Conservation (phyloP, 2,113 vertebrate species). For the Chaetodon auriga region DNA sequence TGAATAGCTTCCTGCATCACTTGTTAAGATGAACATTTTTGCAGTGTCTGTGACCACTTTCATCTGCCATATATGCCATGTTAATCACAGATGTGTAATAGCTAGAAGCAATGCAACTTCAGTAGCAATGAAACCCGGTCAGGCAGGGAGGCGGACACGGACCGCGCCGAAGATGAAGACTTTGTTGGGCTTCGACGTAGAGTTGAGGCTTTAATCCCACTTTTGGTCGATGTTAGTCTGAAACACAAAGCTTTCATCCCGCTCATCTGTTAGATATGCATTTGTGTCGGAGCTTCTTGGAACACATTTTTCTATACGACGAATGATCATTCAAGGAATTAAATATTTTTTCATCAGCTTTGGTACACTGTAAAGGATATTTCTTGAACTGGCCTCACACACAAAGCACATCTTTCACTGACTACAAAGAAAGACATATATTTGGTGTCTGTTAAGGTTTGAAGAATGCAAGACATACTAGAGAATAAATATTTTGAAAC, state of each 20-base stretch:
- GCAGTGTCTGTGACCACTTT: slow-evolving; percentile 34
- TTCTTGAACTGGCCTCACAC: slow-evolving; percentile 68
- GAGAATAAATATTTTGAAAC: slow-evolving; percentile 78
- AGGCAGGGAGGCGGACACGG: slow-evolving; percentile 24
- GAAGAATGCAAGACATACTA: slow-evolving; percentile 69
- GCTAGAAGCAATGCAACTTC: slow-evolving; percentile 61
- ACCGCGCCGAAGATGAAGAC: slow-evolving; percentile 42
- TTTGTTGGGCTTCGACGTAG: slow-evolving; percentile 39
- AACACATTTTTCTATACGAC: slow-evolving; percentile 58
- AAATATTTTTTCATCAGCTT: slow-evolving; percentile 73
- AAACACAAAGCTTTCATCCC: slow-evolving; percentile 54
- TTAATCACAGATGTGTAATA: slow-evolving; percentile 49
- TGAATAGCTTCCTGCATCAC: slow-evolving; percentile 11
- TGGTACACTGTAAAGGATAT: slow-evolving; percentile 78
- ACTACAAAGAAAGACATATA: slow-evolving; percentile 62
- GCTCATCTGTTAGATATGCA: slow-evolving; percentile 60
- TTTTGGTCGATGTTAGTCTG: slow-evolving; percentile 25
- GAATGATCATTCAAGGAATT: slow-evolving; percentile 55
- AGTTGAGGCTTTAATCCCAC: slow-evolving; percentile 26
- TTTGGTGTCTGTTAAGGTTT: slow-evolving; percentile 70
- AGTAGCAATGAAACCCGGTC: slow-evolving; percentile 57
- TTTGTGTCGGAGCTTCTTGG: slow-evolving; percentile 60
- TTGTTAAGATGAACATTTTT: slow-evolving; percentile 63
- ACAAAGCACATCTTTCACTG: slow-evolving; percentile 74
- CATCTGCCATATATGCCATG: slow-evolving; percentile 56